Evolutionary conservation across 2,888 invertebrate species (phyloP).

Genomic region (Cheilosia scutellata): DNA sequence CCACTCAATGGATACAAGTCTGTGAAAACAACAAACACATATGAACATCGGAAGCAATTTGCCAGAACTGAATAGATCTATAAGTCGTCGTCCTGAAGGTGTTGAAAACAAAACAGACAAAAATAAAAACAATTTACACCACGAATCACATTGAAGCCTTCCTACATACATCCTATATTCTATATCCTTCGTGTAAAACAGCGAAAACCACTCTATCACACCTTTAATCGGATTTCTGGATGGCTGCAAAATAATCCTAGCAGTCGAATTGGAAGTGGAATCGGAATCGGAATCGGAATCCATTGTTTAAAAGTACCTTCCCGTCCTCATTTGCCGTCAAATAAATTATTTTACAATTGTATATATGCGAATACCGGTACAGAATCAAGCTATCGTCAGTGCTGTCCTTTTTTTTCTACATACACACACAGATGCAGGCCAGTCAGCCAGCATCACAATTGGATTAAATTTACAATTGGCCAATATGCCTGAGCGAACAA

Average conservation of each 20-base stretch:
- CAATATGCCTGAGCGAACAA: slow-evolving; percentile 78
- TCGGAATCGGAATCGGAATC: slow-evolving; percentile 49
- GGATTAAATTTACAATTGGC: slow-evolving; percentile 78
- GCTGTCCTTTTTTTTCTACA: slow-evolving; percentile 52
- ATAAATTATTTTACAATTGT: slow-evolving; percentile 74
- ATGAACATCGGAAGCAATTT: too few species aligned
- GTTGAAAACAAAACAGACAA: neutral
- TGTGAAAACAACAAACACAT: too few species aligned
- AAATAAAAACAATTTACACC: slow-evolving; percentile 12
- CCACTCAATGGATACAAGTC: too few species aligned
- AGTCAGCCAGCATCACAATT: slow-evolving; percentile 63
- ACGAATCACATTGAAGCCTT: slow-evolving; percentile 26
- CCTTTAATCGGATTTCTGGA: slow-evolving; percentile 75
- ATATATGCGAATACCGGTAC: slow-evolving; percentile 52
- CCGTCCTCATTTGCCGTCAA: slow-evolving; percentile 37
- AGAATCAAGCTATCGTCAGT: slow-evolving; percentile 62
- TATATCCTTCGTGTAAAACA: slow-evolving; percentile 70
- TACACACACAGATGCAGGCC: slow-evolving; percentile 12
- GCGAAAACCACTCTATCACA: slow-evolving; percentile 75
- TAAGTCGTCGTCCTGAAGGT: too few species aligned
- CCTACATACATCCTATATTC: slow-evolving; percentile 44
- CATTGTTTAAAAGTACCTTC: slow-evolving; percentile 69
- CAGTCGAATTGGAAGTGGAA: slow-evolving; percentile 52
- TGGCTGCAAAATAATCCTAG: slow-evolving; percentile 72
- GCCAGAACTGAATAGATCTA: too few species aligned